Base-by-base conservation (phyloP, 1,140 invertebrate species). In the Megathymus violae region DNA sequence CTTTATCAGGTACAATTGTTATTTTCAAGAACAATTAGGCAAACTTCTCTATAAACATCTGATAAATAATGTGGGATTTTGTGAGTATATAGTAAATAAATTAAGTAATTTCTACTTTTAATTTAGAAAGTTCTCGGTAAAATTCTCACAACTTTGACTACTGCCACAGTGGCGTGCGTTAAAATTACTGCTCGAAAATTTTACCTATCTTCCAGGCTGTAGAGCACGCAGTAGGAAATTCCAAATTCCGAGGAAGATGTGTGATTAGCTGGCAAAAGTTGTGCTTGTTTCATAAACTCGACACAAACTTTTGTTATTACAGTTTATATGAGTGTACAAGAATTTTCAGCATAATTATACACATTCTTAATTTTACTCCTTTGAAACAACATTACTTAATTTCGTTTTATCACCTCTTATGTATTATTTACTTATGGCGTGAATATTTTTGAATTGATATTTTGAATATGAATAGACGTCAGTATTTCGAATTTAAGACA, bases 241-340 rank as follows among this genome's bases (percentile, higher is more conserved):
- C 67, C 65, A 63, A 73, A 66, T 69, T 67, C 46, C 71, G 64
- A 67, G 63, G 63, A 66, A 71, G 70, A 74, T 61, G 64, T 71
- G 72, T 80, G 79, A 80, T 82, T 82, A 82, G 72, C 74, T 71
- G 47, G 68, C 54, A 69, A 72, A 78, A 84, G 66, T 81, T 82
- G 54, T 11, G 56, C 73, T 67, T 71, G 71, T 79, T 76, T 70
- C 69, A 67, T 72, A 72, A 76, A 71, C 69, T 69, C 71, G 44
- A 56, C 47, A 69, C 15, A 62, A 81, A 81, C 74, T 83, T 81
- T 76, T 69, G 74, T 74, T 81, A 80, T 83, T 81, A 81, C 69
- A 66, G 64, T 75, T 79, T 71, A 79, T 71, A 68, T 36, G 59
- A 48, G 65, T 60, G 69, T 66, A 68, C 43, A 71, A 72, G 74